These are phyloP conservation scores for Dendroctonus valens DNA, from an alignment of 1,140 invertebrate genomes.

Conservation along the genomic window DNA sequence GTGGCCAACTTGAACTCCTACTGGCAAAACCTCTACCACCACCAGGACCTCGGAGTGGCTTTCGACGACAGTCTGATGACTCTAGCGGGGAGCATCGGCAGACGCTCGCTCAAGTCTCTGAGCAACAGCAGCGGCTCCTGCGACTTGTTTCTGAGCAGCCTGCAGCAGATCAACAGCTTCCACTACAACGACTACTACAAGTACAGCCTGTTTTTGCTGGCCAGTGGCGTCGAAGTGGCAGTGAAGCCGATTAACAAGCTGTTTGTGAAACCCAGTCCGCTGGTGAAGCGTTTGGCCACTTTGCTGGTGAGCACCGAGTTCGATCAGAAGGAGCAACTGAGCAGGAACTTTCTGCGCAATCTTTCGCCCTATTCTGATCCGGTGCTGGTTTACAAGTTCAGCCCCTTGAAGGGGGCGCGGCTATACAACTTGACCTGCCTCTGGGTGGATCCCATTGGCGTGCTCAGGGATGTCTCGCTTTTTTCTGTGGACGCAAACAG, in stretches of 20 bases:
- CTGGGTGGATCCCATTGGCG: constrained; percentile 83
- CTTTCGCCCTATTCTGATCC: constrained; percentile 82
- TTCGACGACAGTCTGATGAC: constrained; percentile 75
- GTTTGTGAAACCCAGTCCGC: constrained; percentile 53
- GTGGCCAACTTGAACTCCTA: constrained; percentile 69
- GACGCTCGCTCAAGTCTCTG: constrained; percentile 51
- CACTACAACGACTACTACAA: constrained; percentile 69
- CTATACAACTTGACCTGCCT: constrained; percentile 71
- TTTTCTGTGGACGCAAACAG: constrained; percentile 69
- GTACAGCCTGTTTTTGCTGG: constrained; percentile 61
- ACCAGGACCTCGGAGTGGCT: constrained; percentile 73
- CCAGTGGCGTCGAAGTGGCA: constrained; percentile 60
- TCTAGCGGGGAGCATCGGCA: constrained; percentile 65
- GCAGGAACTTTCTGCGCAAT: constrained; percentile 78
- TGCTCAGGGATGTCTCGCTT: constrained; percentile 73
- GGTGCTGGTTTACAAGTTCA: constrained; percentile 73
- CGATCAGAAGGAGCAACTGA: constrained; percentile 92
- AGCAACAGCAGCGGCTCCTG: constrained; percentile 36
- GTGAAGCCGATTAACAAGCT: constrained; percentile 59
- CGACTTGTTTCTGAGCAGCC: constrained; percentile 42
- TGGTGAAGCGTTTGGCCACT: constrained; percentile 59
- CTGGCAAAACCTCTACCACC: constrained; percentile 90
- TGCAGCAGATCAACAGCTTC: constrained; percentile 66
- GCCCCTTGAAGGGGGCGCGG: constrained; percentile 51
- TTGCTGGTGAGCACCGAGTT: constrained; percentile 85